Evolutionary conservation across 2,888 invertebrate species (phyloP), one percentile per base, ranked within the genome.

Genomic region (Lumbricus terrestris): DNA sequence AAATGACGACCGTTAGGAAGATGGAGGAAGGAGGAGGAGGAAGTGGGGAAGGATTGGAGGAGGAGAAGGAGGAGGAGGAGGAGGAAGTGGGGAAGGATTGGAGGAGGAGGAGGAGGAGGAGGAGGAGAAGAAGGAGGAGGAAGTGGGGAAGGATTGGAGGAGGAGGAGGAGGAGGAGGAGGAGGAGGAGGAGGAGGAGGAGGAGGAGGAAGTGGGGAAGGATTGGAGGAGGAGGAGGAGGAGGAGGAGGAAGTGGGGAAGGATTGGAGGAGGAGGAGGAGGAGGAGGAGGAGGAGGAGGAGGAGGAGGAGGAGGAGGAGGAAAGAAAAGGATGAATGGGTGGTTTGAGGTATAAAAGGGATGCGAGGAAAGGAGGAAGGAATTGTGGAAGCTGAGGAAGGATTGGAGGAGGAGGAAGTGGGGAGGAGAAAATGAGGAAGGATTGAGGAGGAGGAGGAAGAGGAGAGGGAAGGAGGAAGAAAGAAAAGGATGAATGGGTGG

Each of bases 221-320:
- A 82, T n/a, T n/a, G 82, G 47, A 47, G 16, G 69, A 88, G 88
- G 90, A 90, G 90, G 82, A 82, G 82, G 90, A 90, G 90, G 35
- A 40, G 54, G 90, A 90, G 82, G 54, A 37, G 34, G n/a, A 83
- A 37, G 82, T 35, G 82, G 35, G 33, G 69, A 38, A 35, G 35
- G 90, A 83, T 11, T 16, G 35, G 47, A 82, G 88, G 90, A 47
- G 38, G 82, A 33, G 90, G 11, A 20, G 47, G 20, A 33, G 3
- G 85, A 23, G 29, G 85, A 85, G 85, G 85, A 85, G 85, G 29
- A 23, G 85, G 3, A 23, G 23, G 85, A 23, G 29, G 85, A 85
- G 29, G 85, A 85, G 85, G 20, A 23, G 29, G 23, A 4, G 29
- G 85, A 23, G 3, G 85, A 85, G 85, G 85, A 16, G 34, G 29